Evolutionary conservation across 2,797 vertebrate genomes (phyloP).

Genomic region (Momotus momota): DNA sequence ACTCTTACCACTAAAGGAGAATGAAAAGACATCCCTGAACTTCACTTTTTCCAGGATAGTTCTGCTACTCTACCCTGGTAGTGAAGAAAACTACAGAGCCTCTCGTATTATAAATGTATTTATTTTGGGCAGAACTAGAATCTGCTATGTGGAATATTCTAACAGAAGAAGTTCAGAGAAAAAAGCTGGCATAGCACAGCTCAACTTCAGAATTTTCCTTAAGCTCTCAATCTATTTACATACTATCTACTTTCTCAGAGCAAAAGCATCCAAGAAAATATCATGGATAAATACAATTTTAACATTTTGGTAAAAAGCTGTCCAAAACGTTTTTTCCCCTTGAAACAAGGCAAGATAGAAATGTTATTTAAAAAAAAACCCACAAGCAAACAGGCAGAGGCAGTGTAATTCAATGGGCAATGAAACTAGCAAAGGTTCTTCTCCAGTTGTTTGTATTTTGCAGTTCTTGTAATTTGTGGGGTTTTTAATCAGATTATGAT

Average conservation of each 20-base stretch:
- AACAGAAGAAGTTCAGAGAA: not conserved
- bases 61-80: not conserved
- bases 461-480: fast-evolving
- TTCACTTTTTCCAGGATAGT: not conserved
- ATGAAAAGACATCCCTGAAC: not conserved
- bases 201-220: not conserved
- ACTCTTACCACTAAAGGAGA: not conserved
- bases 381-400: not conserved
- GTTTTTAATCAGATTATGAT: not conserved
- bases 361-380: not conserved
- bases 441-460: not conserved
- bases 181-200: not conserved
- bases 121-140: not conserved
- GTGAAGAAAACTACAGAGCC: not conserved
- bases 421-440: not conserved
- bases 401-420: not conserved
- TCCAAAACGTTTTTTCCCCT: not conserved
- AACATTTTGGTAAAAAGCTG: not conserved
- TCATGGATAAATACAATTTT: not conserved
- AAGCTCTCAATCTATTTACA: not conserved
- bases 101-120: not conserved
- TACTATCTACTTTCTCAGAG: not conserved
- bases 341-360: not conserved
- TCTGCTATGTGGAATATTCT: not conserved
- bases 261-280: not conserved